A percentile compares a stretch with the other conserved stretches of the same genome.
phyloP scores from a whole-genome alignment of 2,797 vertebrate species.

The Malurus leucopterus region DNA sequence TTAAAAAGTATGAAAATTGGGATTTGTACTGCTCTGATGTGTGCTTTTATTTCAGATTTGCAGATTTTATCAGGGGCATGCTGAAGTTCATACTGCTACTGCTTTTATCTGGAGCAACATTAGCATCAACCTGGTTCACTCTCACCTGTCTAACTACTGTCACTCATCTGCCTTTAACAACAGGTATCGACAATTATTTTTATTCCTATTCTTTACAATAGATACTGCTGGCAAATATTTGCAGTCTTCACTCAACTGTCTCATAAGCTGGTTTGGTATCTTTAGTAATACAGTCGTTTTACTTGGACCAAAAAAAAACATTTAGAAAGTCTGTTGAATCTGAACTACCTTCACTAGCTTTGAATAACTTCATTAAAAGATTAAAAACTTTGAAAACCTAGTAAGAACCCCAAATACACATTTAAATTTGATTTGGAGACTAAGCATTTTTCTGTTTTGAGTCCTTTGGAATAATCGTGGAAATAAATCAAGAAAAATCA shows the following conservation, averaged over 20 bases:
- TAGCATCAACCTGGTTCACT: slow-evolving; percentile 95
- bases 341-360: not conserved
- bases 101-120: slow-evolving; percentile 90
- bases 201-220: not conserved
- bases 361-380: not conserved
- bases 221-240: not conserved
- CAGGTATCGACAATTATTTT: slow-evolving; percentile 73
- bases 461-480: not conserved
- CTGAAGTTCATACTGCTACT: slow-evolving; percentile 95
- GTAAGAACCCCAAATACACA: not conserved
- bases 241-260: not conserved
- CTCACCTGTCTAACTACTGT: slow-evolving; percentile 88
- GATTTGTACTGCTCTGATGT: slow-evolving; percentile 17
- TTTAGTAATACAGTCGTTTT: not conserved
- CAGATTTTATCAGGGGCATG: slow-evolving; percentile 95
- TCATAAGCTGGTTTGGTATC: not conserved
- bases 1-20: not conserved
- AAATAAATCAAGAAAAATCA: not conserved
- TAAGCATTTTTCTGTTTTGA: not conserved
- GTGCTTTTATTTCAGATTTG: slow-evolving; percentile 81
- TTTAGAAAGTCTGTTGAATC: not conserved
- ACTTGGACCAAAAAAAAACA: not conserved
- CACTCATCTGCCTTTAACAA: slow-evolving; percentile 92
- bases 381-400: not conserved
- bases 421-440: not conserved